Evolutionary conservation across 2,113 vertebrate species (phyloP).

Genomic region (Perca schrenkii): DNA sequence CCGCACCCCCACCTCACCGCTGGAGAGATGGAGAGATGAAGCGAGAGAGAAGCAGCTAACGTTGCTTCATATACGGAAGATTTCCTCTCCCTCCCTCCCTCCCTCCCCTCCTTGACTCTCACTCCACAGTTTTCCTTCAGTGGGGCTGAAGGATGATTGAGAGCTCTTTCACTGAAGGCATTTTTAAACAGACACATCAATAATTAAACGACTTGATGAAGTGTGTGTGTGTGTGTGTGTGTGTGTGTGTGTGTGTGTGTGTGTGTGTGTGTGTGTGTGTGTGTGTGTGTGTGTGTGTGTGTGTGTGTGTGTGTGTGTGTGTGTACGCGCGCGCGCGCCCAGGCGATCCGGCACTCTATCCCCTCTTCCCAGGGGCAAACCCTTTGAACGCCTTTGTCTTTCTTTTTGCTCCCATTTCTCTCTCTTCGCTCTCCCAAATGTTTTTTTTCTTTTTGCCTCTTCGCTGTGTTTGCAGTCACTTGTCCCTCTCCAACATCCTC

Average conservation of each 20-base stretch:
- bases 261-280: slow-evolving; percentile 13
- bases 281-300: slow-evolving; percentile 7
- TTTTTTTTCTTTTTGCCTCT: neutral
- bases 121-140: slow-evolving; percentile 42
- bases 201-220: slow-evolving; percentile 58
- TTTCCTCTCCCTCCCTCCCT: slow-evolving; percentile 17
- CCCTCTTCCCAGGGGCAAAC: slow-evolving; percentile 47
- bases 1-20: slow-evolving; percentile 38
- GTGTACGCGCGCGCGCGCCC: neutral
- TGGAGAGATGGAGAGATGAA: slow-evolving; percentile 62
- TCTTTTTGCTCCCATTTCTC: slow-evolving; percentile 27
- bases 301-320: slow-evolving; percentile 20
- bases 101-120: neutral
- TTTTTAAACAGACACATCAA: slow-evolving; percentile 67
- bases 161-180: slow-evolving; percentile 57
- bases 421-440: neutral
- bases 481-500: slow-evolving; percentile 16
- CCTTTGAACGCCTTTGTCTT: slow-evolving; percentile 59
- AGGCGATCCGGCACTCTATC: slow-evolving; percentile 27
- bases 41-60: slow-evolving; percentile 38
- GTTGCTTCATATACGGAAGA: slow-evolving; percentile 43
- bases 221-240: slow-evolving; percentile 4
- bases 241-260: slow-evolving; percentile 16
- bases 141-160: slow-evolving; percentile 65
- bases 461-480: slow-evolving; percentile 2